Percentiles rank a stretch among this genome's conserved stretches.
phyloP scores from a whole-genome alignment of 2,797 vertebrate species.

The Anolis apletophallus region DNA sequence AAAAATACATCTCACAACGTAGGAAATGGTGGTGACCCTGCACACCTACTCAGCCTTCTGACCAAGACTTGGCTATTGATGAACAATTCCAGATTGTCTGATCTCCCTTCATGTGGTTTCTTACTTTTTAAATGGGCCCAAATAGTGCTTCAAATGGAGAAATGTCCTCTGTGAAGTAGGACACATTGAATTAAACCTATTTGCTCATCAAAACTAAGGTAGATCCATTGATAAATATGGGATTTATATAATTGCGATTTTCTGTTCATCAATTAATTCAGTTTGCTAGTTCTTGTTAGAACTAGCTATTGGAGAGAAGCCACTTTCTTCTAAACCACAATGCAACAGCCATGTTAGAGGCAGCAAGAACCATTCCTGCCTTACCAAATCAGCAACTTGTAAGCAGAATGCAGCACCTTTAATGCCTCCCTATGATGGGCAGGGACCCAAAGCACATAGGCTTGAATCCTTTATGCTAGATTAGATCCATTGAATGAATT shows the following conservation, averaged over 20 bases:
- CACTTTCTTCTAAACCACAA: not conserved
- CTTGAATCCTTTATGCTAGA: no score
- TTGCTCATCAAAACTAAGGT: no score
- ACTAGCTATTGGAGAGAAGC: not conserved
- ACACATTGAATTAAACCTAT: not conserved
- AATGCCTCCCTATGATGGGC: not conserved
- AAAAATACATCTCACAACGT: not conserved
- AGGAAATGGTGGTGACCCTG: not conserved
- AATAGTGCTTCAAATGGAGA: not conserved
- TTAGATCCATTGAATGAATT: no score
- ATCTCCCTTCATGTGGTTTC: not conserved
- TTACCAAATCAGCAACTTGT: not conserved
- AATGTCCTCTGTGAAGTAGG: not conserved
- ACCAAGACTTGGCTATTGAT: not conserved
- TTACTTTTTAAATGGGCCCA: not conserved
- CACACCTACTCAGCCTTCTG: not conserved
- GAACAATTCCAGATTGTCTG: not conserved
- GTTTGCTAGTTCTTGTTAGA: no score
- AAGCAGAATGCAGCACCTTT: not conserved
- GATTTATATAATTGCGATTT: no score
- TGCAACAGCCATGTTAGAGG: not conserved
- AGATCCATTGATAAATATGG: no score
- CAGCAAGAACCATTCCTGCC: not conserved
- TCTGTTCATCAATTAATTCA: no score
- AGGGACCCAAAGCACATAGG: not conserved